Base-by-base conservation (phyloP, 2,888 invertebrate species). In the Trissolcus japonicus region DNA sequence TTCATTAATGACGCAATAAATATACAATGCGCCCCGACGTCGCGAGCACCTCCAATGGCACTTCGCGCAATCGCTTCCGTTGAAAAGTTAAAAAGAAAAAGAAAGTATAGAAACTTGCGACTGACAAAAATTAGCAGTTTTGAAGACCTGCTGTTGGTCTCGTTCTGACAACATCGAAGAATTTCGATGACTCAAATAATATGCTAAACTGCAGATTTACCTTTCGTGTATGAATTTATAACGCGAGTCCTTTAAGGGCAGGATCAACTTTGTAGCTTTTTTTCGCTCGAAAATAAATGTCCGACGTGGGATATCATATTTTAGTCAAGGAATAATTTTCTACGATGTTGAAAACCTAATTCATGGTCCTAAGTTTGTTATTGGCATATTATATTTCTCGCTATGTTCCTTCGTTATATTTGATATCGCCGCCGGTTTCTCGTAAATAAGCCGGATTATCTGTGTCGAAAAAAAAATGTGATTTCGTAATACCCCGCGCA, bases 371-470 rank as follows among this genome's bases (percentile, higher is more conserved):
- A 35, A 35, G 35, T 46, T 46, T 46, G 46, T 46, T 46, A 16
- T 46, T 46, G n/a, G 46, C 16, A 16, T 46, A n/a, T 46, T 46
- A 16, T 14, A 9, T 46, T n/a, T 13, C 16, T 48, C 4, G 25
- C 25, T 25, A 25, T 25, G 19, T 40, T 59, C 21, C 48, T 59
- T 75, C 62, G 40, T 75, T 68, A 59, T 61, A 48, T 66, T 76
- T 72, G 66, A 61, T 72, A 65, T 41, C 57, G 55, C 50, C 54
- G 40, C 48, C 14, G 41, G 61, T 21, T 59, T 65, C 66, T 60
- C 61, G 66, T 66, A 76, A 71, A 76, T 78, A 78, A 69, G 61
- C 74, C 50, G 59, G 78, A 78, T 78, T 78, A 75, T 75, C 75
- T 72, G 67, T 75, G 59, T 62, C 72, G 78, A 72, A 75, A 25